phyloP scores from a whole-genome alignment of 2,113 vertebrate species.

The Entelurus aequoreus region DNA sequence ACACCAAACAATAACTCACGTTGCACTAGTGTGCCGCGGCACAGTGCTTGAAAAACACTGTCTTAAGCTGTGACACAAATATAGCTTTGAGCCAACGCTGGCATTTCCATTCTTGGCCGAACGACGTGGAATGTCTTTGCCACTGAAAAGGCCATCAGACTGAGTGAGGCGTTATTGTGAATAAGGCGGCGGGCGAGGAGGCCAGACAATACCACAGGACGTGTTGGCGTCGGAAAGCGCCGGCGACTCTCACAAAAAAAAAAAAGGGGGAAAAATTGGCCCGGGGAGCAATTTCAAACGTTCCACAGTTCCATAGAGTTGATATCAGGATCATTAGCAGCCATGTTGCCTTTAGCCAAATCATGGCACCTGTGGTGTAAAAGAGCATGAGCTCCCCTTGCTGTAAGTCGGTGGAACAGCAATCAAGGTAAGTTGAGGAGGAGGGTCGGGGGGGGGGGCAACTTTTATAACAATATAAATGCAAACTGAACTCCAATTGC shows the following conservation, averaged over 20 bases:
- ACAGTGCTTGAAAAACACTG: too few species aligned
- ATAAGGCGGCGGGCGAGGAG: slow-evolving; percentile 24
- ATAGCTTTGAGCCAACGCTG: slow-evolving; percentile 61
- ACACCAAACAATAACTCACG: too few species aligned
- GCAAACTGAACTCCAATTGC: too few species aligned
- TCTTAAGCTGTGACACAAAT: slow-evolving; percentile 50
- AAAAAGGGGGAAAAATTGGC: slow-evolving; percentile 18
- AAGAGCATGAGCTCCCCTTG: slow-evolving; percentile 77
- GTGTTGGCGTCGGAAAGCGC: background rate
- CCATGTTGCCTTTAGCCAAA: slow-evolving; percentile 65
- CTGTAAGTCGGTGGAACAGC: slow-evolving; percentile 64
- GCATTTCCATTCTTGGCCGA: slow-evolving; percentile 60
- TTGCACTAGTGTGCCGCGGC: too few species aligned
- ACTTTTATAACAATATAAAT: slow-evolving; percentile 28
- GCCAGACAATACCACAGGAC: slow-evolving; percentile 12
- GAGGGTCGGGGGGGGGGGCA: slow-evolving; percentile 35
- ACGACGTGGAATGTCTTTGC: slow-evolving; percentile 45
- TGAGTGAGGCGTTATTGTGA: slow-evolving; percentile 44
- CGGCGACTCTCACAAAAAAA: background rate
- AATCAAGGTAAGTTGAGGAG: slow-evolving; percentile 53
- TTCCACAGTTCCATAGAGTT: slow-evolving; percentile 56
- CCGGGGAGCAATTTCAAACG: slow-evolving; percentile 46
- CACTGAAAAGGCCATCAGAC: slow-evolving; percentile 63
- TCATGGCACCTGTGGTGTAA: slow-evolving; percentile 52
- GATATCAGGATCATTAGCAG: slow-evolving; percentile 66